These are phyloP conservation scores for Callospermophilus lateralis DNA, from an alignment of 2,113 vertebrate species.

Conservation along the genomic window DNA sequence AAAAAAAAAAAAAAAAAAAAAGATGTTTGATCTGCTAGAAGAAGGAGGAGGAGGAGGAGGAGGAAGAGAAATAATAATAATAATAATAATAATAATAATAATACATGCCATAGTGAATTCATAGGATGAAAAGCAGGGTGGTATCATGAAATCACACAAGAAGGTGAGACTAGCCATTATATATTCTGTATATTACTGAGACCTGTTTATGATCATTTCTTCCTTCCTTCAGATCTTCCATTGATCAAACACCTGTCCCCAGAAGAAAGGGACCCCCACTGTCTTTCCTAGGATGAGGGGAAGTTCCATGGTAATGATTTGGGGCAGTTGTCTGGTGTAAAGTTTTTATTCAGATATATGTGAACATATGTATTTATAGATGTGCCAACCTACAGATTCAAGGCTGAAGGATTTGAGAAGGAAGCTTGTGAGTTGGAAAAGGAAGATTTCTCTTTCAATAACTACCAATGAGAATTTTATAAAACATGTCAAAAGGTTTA, in stretches of 20 bases:
- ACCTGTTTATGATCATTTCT: not conserved
- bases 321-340: not conserved
- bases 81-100: not conserved
- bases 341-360: not conserved
- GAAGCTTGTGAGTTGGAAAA: constrained; percentile 28
- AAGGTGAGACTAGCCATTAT: not conserved
- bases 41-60: too few species aligned
- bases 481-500: constrained; percentile 33
- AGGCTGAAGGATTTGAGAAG: constrained; percentile 39
- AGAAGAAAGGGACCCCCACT: not conserved
- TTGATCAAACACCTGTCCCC: not conserved
- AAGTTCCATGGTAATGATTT: not conserved
- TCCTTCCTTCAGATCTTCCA: not conserved
- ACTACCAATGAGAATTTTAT: constrained; percentile 18
- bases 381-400: not conserved
- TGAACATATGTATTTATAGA: too few species aligned
- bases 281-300: not conserved
- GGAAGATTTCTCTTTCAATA: constrained; percentile 26
- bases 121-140: not conserved
- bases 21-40: constrained; percentile 3
- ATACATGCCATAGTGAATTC: not conserved
- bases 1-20: not conserved
- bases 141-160: constrained; percentile 49
- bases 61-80: too few species aligned
- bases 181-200: constrained; percentile 7